phyloP scores from a whole-genome alignment of 2,113 vertebrate genomes.

The Brevimyrus niger region DNA sequence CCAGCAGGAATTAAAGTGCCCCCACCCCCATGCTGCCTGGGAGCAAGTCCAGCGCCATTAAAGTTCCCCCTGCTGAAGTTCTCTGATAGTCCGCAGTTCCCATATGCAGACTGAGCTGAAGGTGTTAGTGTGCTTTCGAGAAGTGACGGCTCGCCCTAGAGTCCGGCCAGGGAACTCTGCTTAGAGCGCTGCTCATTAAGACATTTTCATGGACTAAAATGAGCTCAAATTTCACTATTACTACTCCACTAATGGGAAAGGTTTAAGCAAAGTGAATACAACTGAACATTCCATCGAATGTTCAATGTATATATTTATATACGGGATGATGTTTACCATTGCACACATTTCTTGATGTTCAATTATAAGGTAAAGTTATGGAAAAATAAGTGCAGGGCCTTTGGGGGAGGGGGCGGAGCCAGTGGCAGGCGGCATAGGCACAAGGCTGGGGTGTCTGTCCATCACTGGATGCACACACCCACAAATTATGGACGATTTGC shows the following conservation, averaged over 20 bases:
- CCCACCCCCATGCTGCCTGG: not conserved
- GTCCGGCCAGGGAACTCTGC: not conserved
- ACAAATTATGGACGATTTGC: not conserved
- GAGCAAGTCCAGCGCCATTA: not conserved
- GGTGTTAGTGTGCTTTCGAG: not conserved
- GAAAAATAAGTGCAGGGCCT: not conserved
- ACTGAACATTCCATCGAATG: not conserved
- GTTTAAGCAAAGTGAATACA: not conserved
- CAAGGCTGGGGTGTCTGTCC: not conserved
- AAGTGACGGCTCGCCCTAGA: not conserved
- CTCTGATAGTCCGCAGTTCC: not conserved
- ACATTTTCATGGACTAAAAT: not conserved
- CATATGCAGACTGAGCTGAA: not conserved
- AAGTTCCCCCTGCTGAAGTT: not conserved
- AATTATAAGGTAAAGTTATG: not conserved
- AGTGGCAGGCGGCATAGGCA: not conserved
- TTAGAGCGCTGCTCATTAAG: not conserved
- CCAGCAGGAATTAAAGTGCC: not conserved
- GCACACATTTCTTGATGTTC: not conserved
- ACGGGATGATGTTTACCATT: not conserved
- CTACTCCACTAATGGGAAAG: not conserved
- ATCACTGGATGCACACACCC: not conserved
- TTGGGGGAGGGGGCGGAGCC: not conserved
- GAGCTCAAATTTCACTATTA: not conserved
- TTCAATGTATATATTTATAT: not conserved